Base-by-base conservation (phyloP, 2,888 invertebrate genomes). In the Sisyra nigra region DNA sequence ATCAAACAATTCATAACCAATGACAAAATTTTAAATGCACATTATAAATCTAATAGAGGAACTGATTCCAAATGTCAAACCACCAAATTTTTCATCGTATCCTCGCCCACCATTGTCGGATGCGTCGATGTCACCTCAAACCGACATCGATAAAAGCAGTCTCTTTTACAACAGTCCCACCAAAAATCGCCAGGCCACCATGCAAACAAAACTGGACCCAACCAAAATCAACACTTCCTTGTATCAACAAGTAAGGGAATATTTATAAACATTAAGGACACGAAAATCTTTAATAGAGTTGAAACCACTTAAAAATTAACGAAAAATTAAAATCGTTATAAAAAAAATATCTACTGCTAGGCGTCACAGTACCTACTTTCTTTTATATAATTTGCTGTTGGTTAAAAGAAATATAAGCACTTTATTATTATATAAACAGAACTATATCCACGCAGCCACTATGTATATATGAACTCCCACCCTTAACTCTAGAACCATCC, bases 191-290 rank as follows among this genome's bases (percentile, higher is more conserved):
- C 42, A 36, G 36, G 68, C 75, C 15, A 68, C 75, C 14, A 76
- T 76, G 73, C 73, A 75, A 49, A 71, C 74, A 39, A 74, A 75
- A 50, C 59, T 78, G 48, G 77, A 76, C 55, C 74, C 72, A 51
- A 68, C 71, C 8, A 73, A 74, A 58, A 73, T 74, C 43, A 72
- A 75, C 54, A 67, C 68, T 46, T 62, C 70, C 1, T 54, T 71
- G n/a, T 72, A 72, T 51, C 66, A 68, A 54, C 65, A 63, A 54
- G 69, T 69, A 58, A 53, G 33, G 31, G 11, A 17, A 15, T 9
- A 19, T 14, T 37, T n/a, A 30, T 43, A 38, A 9, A 19, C 3
- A 19, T 9, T 34, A 10, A 11, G 5, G 11, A 13, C 34, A 7
- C 5, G 34, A n/a, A 34, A 34, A n/a, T 6, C 5, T 34, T 7